Conservation (phyloP, 1,140 invertebrate species). For the Armadillidium nasatum region DNA sequence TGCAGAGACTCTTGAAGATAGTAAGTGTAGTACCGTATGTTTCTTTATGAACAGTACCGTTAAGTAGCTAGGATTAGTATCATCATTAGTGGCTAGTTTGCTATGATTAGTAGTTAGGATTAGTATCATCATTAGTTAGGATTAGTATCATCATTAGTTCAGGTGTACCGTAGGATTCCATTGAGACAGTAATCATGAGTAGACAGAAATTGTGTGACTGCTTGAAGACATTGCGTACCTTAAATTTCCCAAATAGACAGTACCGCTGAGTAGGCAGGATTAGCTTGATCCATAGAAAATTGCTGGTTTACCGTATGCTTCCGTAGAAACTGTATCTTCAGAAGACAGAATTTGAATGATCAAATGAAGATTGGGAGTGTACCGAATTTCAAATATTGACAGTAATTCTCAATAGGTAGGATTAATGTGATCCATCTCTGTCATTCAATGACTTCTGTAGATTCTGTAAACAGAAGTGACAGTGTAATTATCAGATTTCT, state of each 20-base stretch:
- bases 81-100: neutral
- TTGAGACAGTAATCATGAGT: neutral
- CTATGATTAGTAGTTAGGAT: neutral
- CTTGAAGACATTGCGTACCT: neutral
- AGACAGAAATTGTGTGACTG: neutral
- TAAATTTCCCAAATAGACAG: neutral
- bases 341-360: no score
- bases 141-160: neutral
- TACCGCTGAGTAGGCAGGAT: no score
- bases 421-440: no score
- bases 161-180: neutral
- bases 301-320: no score
- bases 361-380: no score
- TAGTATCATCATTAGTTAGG: neutral
- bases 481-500: no score
- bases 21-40: conserved; percentile 26
- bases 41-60: neutral
- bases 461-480: no score
- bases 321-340: no score
- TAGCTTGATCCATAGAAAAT: no score
- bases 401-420: no score
- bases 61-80: neutral
- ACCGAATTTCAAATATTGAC: no score
- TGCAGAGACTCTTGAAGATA: conserved; percentile 70
- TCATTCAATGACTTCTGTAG: no score